phyloP scores from a whole-genome alignment of 2,888 invertebrate species.

The Liodrosophila aerea region DNA sequence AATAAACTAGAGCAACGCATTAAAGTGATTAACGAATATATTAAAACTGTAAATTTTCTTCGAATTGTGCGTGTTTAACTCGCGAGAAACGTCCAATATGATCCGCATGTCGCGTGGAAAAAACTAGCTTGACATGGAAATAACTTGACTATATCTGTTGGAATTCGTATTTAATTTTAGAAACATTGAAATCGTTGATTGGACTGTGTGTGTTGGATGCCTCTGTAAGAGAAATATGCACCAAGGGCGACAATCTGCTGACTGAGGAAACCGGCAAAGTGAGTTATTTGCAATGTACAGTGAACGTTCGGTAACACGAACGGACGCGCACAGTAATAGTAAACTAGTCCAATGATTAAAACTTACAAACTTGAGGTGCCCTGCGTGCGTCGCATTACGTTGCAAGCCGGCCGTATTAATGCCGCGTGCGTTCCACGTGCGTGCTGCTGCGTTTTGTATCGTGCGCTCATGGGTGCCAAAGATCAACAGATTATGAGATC shows the following conservation, averaged over 20 bases:
- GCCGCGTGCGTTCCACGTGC: slow-evolving; percentile 55
- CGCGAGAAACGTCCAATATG: too few species aligned
- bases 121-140: slow-evolving; percentile 41
- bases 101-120: too few species aligned
- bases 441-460: slow-evolving; percentile 35
- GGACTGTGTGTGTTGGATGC: slow-evolving; percentile 93
- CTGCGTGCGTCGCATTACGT: slow-evolving; percentile 21
- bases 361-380: slow-evolving; percentile 72
- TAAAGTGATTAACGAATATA: too few species aligned
- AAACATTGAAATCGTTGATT: slow-evolving; percentile 93
- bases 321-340: background rate
- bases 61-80: too few species aligned
- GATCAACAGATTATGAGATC: slow-evolving; percentile 82
- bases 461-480: slow-evolving; percentile 42
- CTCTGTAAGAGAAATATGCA: slow-evolving; percentile 95
- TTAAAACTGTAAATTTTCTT: too few species aligned
- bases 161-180: slow-evolving; percentile 84
- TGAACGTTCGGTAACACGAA: too few species aligned
- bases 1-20: too few species aligned
- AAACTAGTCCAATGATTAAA: slow-evolving; percentile 78
- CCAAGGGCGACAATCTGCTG: slow-evolving; percentile 93
- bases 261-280: slow-evolving; percentile 96
- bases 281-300: slow-evolving; percentile 47
- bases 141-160: slow-evolving; percentile 48
- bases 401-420: slow-evolving; percentile 21